Base-by-base conservation (phyloP, 2,113 vertebrate genomes). In the Gymnocephalus cernua region DNA sequence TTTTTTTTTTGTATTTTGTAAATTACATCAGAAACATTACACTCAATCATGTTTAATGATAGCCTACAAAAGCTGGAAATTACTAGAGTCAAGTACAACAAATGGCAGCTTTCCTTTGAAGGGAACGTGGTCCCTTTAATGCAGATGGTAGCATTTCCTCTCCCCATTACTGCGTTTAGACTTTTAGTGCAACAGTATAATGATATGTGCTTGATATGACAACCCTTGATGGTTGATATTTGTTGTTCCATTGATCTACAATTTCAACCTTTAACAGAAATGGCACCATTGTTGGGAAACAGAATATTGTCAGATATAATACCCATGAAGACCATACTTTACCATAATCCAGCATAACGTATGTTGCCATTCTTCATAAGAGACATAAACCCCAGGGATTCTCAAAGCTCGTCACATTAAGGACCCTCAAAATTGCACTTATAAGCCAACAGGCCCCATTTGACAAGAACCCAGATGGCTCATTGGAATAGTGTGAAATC, bases 191-290 rank as follows among this genome's bases (percentile, higher is more conserved):
- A 50, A 74, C 80, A 47, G 19, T 70, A 67, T 91, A 87, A 91
- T 88, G 83, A 92, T 65, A 83, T 83, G 86, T 64, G 69, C 38
- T 79, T 92, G 90, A 91, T 86, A 93, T 93, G 94, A 91, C 80
- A 94, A 69, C 86, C 92, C 93, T 86, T 94, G 93, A 96, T 96
- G 96, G 95, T 95, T 96, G 95, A 96, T 97, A 96, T 96, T 97
- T 97, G 96, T 95, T 95, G 93, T 95, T 91, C 90, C 92, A 96
- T 96, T 95, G 92, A 91, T 96, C 95, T 86, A 48, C 50, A 85
- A 69, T 77, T 84, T 70, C n/a, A n/a, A n/a, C n/a, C n/a, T 77
- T 66, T 41, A 78, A 64, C 59, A 87, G 65, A 87, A 89, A 72
- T 79, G 47, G 65, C 56, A 62, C 73, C 45, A 47, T 71, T 45